Base-by-base conservation (phyloP, 1,140 invertebrate genomes). In the Brachionus manjavacas region DNA sequence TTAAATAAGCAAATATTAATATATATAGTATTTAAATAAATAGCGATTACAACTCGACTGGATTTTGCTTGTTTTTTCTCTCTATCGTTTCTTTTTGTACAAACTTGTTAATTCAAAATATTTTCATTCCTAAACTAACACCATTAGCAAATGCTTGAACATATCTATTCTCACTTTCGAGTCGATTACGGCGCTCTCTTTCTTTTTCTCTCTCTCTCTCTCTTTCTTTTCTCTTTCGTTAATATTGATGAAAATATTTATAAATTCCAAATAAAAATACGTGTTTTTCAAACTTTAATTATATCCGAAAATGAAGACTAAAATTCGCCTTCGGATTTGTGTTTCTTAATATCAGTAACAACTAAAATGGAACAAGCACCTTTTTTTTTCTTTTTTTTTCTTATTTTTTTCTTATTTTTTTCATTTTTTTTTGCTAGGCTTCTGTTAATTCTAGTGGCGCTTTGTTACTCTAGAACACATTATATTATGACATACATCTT, bases 211-310 rank as follows among this genome's bases (percentile, higher is more conserved):
- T 41, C 35, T 39, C 25, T 68, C 9, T 68, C n/a, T 68, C 35
- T 31, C 1, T 23, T 68, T 39, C 31, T n/a, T 41, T 41, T 72
- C 31, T 68, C 12, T 39, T 68, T 60, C 68, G 28, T 72, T 72
- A 72, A 72, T 72, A 72, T 72, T 72, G 68, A 72, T 72, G 68
- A 72, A 72, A 72, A 72, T 72, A 72, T 72, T 72, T 72, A 72
- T 72, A 72, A 72, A 72, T 72, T 72, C 39, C 68, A 72, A 72
- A 72, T 72, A 72, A 39, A 72, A 41, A 72, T 72, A 72, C 68
- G 68, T 72, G 68, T 72, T 72, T 72, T 72, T 72, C 8, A 35
- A 20, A 39, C 39, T 39, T 72, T 41, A 20, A 72, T 72, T 41
- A 72, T 41, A 41, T 41, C 39, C 66, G 66, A 68, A 68, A 68